A percentile compares a stretch with the other conserved stretches of the same genome.
Conservation (phyloP, 2,797 vertebrate species). For the Bradypodion pumilum region DNA sequence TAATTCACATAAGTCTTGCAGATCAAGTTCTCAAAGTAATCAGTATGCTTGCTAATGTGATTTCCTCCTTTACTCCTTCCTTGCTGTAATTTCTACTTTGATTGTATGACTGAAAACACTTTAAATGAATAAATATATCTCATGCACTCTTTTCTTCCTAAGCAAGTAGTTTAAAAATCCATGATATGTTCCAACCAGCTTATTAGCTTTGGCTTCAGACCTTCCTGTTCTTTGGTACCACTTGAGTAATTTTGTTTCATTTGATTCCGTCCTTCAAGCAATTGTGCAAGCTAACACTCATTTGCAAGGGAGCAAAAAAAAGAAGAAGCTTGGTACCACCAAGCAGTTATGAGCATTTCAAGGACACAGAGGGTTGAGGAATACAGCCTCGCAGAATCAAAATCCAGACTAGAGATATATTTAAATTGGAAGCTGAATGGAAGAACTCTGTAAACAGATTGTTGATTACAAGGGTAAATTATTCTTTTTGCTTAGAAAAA, state of each 20-base stretch:
- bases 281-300: neutral
- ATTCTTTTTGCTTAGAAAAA: slow-evolving; percentile 67
- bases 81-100: too few relatives aligned
- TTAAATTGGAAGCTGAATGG: slow-evolving; percentile 26
- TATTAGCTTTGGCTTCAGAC: neutral
- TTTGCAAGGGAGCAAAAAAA: neutral
- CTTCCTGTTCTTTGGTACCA: neutral
- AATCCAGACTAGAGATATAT: neutral
- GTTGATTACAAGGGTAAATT: slow-evolving; percentile 46
- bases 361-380: slow-evolving; percentile 1
- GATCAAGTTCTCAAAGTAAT: neutral
- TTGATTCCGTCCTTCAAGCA: neutral
- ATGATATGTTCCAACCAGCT: neutral
- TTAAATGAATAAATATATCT: neutral
- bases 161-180: too few relatives aligned
- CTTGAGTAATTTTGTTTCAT: neutral
- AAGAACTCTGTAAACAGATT: slow-evolving; percentile 32
- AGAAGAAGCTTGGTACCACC: neutral
- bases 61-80: too few relatives aligned
- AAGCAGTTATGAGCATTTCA: slow-evolving; percentile 1
- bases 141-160: neutral
- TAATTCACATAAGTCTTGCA: neutral
- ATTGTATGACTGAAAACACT: too few relatives aligned
- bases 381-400: neutral
- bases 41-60: neutral